phyloP scores from a whole-genome alignment of 2,888 invertebrate species.

The Lepeophtheirus nordmannii region DNA sequence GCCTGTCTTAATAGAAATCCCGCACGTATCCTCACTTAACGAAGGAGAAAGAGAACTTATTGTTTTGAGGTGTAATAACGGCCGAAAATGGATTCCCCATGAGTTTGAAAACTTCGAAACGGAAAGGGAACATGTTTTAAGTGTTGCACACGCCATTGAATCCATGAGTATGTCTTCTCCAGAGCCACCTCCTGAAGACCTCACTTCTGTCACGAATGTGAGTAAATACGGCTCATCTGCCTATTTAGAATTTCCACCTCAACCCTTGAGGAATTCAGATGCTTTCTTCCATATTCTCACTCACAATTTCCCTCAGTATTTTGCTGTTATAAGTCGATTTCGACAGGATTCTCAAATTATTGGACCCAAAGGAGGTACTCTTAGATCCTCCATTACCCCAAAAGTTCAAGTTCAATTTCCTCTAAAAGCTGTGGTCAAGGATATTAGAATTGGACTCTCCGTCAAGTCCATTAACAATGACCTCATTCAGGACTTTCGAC shows the following conservation, averaged over 20 bases:
- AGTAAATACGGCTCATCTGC: background rate
- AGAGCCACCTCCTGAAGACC: constrained; percentile 3
- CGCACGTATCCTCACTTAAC: constrained; percentile 16
- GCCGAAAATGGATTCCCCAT: constrained; percentile 7
- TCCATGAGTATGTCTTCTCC: constrained; percentile 4
- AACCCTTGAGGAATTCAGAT: background rate
- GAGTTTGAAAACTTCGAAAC: background rate
- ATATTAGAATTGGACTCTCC: constrained; percentile 15
- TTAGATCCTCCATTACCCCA: constrained; percentile 1
- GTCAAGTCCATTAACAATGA: constrained; percentile 2
- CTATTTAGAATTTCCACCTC: background rate
- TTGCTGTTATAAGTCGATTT: constrained; percentile 19
- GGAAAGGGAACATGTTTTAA: background rate
- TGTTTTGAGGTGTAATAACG: constrained; percentile 16
- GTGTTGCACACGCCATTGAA: background rate
- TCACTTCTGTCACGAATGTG: background rate
- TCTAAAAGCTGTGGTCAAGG: constrained; percentile 11
- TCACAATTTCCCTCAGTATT: constrained; percentile 20
- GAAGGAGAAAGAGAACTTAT: constrained; percentile 20
- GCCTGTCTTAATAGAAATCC: constrained; percentile 20
- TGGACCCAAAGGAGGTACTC: constrained; percentile 5
- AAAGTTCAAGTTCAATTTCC: constrained; percentile 20
- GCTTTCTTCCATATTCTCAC: constrained; percentile 14
- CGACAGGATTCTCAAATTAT: constrained; percentile 14
- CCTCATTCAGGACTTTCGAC: constrained; percentile 6